A percentile compares a stretch with the other conserved stretches of the same genome.
These are phyloP conservation scores for Aquatica leii DNA, from an alignment of 2,888 invertebrate species.

Conservation along the genomic window DNA sequence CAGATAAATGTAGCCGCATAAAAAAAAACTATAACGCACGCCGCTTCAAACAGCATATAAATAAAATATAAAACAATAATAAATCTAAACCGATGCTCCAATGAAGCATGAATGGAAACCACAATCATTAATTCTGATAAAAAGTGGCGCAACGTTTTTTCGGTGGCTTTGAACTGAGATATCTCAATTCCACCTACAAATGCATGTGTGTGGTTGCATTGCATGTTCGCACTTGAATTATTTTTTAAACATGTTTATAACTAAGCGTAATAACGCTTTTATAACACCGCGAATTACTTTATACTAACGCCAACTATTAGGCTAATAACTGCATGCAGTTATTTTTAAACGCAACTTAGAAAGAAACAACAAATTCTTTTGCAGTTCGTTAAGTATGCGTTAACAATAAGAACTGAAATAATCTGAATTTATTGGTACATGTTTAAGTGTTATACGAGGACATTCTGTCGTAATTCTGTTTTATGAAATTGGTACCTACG, in stretches of 20 bases:
- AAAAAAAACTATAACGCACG: constrained; percentile 39
- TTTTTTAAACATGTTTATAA: neutral
- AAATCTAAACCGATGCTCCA: constrained; percentile 53
- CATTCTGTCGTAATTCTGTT: too few species aligned
- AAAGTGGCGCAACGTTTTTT: constrained; percentile 54
- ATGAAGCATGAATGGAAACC: constrained; percentile 58
- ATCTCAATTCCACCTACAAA: constrained; percentile 51
- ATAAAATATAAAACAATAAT: constrained; percentile 50
- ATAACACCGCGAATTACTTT: neutral
- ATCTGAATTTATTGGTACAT: too few species aligned
- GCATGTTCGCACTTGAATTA: constrained; percentile 48
- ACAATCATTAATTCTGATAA: constrained; percentile 55
- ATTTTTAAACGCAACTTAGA: too few species aligned
- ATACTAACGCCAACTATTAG: neutral
- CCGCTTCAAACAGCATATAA: constrained; percentile 39
- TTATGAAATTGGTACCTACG: too few species aligned
- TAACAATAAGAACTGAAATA: too few species aligned
- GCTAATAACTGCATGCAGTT: too few species aligned
- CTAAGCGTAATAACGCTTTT: neutral
- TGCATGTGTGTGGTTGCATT: constrained; percentile 46
- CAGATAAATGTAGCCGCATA: constrained; percentile 9
- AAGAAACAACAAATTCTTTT: too few species aligned
- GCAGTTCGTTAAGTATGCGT: too few species aligned
- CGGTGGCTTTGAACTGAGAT: constrained; percentile 51
- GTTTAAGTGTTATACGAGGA: too few species aligned